A percentile compares a stretch with the other conserved stretches of the same genome.
Conservation (phyloP, 2,797 vertebrate genomes). For the Orestias chungarensis region DNA sequence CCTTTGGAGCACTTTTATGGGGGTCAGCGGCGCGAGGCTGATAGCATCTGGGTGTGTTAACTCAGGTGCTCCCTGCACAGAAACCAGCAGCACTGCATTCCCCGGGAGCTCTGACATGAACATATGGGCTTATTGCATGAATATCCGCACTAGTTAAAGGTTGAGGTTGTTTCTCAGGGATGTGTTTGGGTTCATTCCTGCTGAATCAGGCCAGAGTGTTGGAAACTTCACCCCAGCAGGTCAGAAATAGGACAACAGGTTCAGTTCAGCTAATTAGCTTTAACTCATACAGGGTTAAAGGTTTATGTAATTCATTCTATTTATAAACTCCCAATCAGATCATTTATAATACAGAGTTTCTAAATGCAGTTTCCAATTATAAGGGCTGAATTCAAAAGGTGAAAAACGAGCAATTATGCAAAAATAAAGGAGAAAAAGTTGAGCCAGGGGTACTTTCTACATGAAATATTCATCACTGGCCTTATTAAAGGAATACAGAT, state of each 20-base stretch:
- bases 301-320: not conserved
- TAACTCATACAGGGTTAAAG: too few species aligned
- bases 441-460: not conserved
- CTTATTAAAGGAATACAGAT: not conserved
- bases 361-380: not conserved
- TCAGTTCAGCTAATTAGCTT: not conserved
- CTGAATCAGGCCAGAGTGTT: not conserved
- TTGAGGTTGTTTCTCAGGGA: not conserved
- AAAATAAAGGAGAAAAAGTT: not conserved
- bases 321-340: not conserved
- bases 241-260: not conserved
- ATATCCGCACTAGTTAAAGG: not conserved
- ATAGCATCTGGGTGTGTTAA: constrained; percentile 55
- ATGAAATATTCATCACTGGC: not conserved
- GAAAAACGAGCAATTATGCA: not conserved
- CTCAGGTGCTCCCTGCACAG: constrained; percentile 14
- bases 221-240: not conserved
- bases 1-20: constrained; percentile 65
- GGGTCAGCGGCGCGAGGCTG: not conserved
- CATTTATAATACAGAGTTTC: not conserved
- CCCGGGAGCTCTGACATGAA: not conserved
- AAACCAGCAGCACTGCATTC: constrained; percentile 33
- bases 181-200: not conserved
- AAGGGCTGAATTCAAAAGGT: not conserved
- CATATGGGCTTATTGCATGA: not conserved